A percentile compares a stretch with the other conserved stretches of the same genome.
phyloP scores from a whole-genome alignment of 1,140 invertebrate genomes.

The Acromyrmex heyeri region DNA sequence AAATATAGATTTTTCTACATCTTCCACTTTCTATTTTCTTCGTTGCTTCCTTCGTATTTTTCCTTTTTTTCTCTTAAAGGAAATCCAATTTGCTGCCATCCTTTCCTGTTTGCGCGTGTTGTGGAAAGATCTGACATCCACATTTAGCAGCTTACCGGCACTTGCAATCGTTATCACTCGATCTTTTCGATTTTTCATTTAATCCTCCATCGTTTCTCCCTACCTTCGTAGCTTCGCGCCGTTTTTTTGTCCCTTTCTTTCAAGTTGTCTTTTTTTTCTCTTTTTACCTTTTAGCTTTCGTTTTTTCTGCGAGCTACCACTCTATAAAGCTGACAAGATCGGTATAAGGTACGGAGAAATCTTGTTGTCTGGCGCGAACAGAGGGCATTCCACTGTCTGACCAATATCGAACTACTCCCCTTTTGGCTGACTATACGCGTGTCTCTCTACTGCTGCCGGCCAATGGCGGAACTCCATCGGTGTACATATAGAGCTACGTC shows the following conservation, averaged over 20 bases:
- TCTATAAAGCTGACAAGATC: conserved; percentile 67
- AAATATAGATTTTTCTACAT: conserved; percentile 29
- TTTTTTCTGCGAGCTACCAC: conserved; percentile 48
- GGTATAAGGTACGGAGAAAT: conserved; percentile 74
- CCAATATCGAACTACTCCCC: conserved; percentile 72
- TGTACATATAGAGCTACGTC: conserved; percentile 59
- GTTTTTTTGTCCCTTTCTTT: conserved; percentile 12
- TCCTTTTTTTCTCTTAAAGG: not conserved
- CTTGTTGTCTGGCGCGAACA: conserved; percentile 75
- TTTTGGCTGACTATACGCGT: conserved; percentile 59
- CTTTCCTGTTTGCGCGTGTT: conserved; percentile 52
- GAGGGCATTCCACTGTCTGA: conserved; percentile 75
- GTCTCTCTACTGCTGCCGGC: conserved; percentile 34
- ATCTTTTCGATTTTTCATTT: conserved; percentile 70
- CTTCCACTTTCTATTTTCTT: not conserved
- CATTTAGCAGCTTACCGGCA: conserved; percentile 67
- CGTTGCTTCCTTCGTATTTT: not conserved
- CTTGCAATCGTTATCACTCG: conserved; percentile 73
- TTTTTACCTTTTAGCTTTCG: conserved; percentile 21
- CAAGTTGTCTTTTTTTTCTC: not conserved
- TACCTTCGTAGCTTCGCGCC: not conserved
- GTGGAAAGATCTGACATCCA: conserved; percentile 69
- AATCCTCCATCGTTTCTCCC: conserved; percentile 36
- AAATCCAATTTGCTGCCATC: conserved; percentile 72
- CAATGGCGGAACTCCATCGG: conserved; percentile 66